Evolutionary conservation across 2,113 vertebrate species (phyloP), one percentile per base, ranked within the genome.

Genomic region (Lepisosteus oculatus): DNA sequence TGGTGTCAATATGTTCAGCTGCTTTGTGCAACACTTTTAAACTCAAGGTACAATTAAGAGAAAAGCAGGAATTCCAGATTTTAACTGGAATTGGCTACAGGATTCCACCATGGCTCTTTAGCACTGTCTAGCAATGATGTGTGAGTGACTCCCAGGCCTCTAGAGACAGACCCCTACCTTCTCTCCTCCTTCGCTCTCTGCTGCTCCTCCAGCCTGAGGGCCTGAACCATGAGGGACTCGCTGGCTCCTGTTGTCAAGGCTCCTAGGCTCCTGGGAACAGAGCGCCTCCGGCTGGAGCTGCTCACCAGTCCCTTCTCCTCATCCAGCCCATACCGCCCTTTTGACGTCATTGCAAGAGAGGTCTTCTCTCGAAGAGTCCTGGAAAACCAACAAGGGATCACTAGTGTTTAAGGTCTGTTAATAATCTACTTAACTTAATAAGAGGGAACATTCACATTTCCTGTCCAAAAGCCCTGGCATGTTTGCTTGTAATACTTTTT

Each of bases 351-450:
- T 51, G 92, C 87, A 86, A 98, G 89, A 14, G 93, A 89, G 3
- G 97, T 98, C 85, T 97, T 97, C 84, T 96, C 95, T 90, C 96
- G 92, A 79, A 98, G 88, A 15, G 88, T 89, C 85, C 97, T 99
- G 79, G 51, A 86, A 89, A 70, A 77, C 85, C 3, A 77, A 0
- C 3, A 69, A 15, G 73, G 9, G 5, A 51, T 59, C 1, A 8
- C 3, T 3, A 7, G 14, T 59, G 14, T 13, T 15, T 13, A 29
- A 29, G 29, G 1, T 29, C 29, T 29, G 29, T 29, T 29, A 29
- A 29, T 29, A 29, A 29, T 29, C 29, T 29, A 29, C 29, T 29
- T 29, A 29, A 29, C 29, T 29, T 29, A 29, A 29, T 29, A 29
- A 29, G 29, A 29, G 1, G 29, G 29, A 29, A 29, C 29, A 29